These are phyloP conservation scores for Phalacrocorax aristotelis DNA, from an alignment of 2,113 vertebrate species.

Conservation along the genomic window DNA sequence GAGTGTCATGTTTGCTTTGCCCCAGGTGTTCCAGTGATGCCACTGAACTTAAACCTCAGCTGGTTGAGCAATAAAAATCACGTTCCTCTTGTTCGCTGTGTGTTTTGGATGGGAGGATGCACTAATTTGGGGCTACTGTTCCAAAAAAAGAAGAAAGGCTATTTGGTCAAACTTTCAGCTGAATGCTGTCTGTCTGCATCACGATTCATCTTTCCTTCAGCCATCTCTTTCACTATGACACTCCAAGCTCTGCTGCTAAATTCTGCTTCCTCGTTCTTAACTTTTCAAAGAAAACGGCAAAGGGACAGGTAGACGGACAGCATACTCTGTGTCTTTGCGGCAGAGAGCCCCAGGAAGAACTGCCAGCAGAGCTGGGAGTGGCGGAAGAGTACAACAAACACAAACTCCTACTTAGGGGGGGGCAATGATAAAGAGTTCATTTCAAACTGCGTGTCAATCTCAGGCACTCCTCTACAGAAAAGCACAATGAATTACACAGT, in stretches of 20 bases:
- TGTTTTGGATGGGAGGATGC: not conserved
- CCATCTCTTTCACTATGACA: not conserved
- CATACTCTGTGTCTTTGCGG: rapidly evolving
- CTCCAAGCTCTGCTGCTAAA: not conserved
- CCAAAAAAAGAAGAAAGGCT: not conserved
- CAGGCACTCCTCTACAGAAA: not conserved
- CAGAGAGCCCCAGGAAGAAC: not conserved
- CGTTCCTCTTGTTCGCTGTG: not conserved
- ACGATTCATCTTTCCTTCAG: not conserved
- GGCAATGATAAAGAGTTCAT: not conserved
- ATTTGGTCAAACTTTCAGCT: not conserved
- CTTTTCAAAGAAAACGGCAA: not conserved
- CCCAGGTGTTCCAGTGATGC: not conserved
- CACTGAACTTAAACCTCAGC: not conserved
- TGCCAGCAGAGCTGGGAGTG: not conserved
- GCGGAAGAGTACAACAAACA: not conserved
- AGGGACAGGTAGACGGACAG: not conserved
- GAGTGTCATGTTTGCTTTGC: not conserved
- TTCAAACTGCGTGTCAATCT: not conserved
- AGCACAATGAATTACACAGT: not conserved
- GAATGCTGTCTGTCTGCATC: not conserved
- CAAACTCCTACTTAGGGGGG: not conserved
- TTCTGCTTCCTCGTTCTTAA: not conserved
- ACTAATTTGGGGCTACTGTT: not conserved
- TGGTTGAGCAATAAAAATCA: not conserved